Evolutionary conservation across 2,797 vertebrate species (phyloP).

Genomic region (Nannoperca australis): DNA sequence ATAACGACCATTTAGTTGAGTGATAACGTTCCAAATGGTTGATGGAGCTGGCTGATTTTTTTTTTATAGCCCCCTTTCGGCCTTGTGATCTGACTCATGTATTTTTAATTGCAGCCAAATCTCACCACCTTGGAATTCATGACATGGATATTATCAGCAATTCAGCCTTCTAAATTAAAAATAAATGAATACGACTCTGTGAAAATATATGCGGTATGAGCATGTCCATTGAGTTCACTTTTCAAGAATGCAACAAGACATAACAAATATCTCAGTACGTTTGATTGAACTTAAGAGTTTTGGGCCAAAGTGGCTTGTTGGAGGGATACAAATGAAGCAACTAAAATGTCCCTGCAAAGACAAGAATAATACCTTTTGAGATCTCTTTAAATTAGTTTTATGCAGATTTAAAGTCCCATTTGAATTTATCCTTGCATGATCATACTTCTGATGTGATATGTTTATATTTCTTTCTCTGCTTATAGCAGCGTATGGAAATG

Average conservation of each 20-base stretch:
- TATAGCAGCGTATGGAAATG: slow-evolving; percentile 40
- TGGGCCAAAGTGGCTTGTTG: slow-evolving; percentile 14
- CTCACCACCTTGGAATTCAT: neutral
- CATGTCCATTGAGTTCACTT: neutral
- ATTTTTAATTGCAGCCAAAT: slow-evolving; percentile 15
- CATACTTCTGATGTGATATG: slow-evolving; percentile 6
- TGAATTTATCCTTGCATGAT: slow-evolving; percentile 23
- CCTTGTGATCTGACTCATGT: neutral
- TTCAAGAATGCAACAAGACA: neutral
- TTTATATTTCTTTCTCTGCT: slow-evolving; percentile 8
- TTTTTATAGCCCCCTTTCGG: neutral
- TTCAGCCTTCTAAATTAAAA: neutral
- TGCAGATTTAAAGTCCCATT: slow-evolving; percentile 29
- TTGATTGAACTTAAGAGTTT: slow-evolving; percentile 6
- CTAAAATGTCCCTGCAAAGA: slow-evolving; percentile 13
- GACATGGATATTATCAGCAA: neutral
- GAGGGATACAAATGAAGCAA: slow-evolving; percentile 7
- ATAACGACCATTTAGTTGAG: too few species aligned
- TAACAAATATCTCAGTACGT: neutral
- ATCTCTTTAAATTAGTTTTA: slow-evolving; percentile 53
- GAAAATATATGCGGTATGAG: neutral
- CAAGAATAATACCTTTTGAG: slow-evolving; percentile 29
- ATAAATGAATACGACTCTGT: neutral
- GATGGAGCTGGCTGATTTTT: neutral
- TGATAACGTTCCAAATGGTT: too few species aligned